Base-by-base conservation (phyloP, 1,140 invertebrate genomes). In the Ditylenchus dipsaci region DNA sequence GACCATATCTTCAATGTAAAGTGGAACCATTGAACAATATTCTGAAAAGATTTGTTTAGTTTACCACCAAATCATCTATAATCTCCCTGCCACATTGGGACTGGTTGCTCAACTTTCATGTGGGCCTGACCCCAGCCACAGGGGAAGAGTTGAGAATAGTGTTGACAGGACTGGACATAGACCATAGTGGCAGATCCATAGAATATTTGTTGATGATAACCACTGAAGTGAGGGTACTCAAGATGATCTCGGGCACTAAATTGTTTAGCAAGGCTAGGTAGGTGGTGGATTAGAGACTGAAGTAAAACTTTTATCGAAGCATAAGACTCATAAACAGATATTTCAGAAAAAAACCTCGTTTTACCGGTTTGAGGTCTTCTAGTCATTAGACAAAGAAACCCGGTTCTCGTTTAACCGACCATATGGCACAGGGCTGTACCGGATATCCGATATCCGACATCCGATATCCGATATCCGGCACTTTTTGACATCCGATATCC, bases 201-300 rank as follows among this genome's bases (percentile, higher is more conserved):
- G 85, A 85, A 67, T 86, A 82, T 71, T 68, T 84, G 63, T 73
- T 86, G 26, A 83, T 84, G 38, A 67, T 85, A 57, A 82, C 84
- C 19, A 79, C 81, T 49, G 78, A 82, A 5, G 77, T 81, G 49
- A 80, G 84, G 68, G 78, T 85, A 11, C 67, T 85, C 1, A 76
- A 81, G 27, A 78, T 83, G 26, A 81, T 86, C 17, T 78, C 75
- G 60, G 84, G 84, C 0, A 82, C 79, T 70, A 85, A 85, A 63
- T 82, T 81, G 59, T 86, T 86, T 70, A 84, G 83, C 17, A 86
- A 85, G 65, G 83, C 84, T 7, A 68, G 85, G 47, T 84, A 15
- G 33, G 13, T 33, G 38, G 33, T 1, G 68, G 13, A 17, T 53
- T 21, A 29, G 42, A 8, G 13, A 33, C 11, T 15, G 43, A 7